Evolutionary conservation across 2,113 vertebrate species (phyloP), one percentile per base, ranked within the genome.

Genomic region (Panurus biarmicus): DNA sequence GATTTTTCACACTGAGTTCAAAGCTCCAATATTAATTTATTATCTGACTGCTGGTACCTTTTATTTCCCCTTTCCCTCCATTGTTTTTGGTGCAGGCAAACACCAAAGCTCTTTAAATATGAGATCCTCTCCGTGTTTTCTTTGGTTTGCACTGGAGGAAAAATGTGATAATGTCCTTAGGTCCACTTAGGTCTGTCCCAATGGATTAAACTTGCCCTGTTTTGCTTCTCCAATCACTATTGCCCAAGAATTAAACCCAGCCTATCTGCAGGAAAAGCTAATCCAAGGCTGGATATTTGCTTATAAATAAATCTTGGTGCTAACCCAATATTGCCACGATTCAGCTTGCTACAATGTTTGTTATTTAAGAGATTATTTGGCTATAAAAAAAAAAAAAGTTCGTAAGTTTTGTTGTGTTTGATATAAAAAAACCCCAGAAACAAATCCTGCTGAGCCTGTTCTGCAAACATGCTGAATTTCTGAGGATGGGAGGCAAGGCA

Each of bases 381-480:
- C 58, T 89, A 20, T 58, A 51, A 36, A 22, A 80, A 82, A 62
- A 19, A 36, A 16, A 64, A 62, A 51, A 21, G 19, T 69, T 35
- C 36, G 28, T 48, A 81, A 89, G 29, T 91, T 94, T 91, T 83
- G 89, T 89, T 89, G 64, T 74, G 56, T 87, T 96, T 90, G 82
- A 50, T 69, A 61, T 87, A 56, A 85, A 85, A 94, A 94, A 88
- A n/a, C 5, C 35, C 35, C 92, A 92, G 50, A 94, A 70, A 91
- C 90, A 85, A 88, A 84, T 75, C 81, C 76, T 11, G 0, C 47
- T 23, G 96, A 94, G 82, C 47, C 79, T 89, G 21, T 29, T 96
- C 75, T 94, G 84, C 94, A 94, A 96, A 95, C 73, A 77, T 16
- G 54, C 74, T 67, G 90, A 95, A 95, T 97, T 97, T 95, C 84